Evolutionary conservation across 2,113 vertebrate species (phyloP), one percentile per base, ranked within the genome.

Genomic region (Aspidoscelis tigris): DNA sequence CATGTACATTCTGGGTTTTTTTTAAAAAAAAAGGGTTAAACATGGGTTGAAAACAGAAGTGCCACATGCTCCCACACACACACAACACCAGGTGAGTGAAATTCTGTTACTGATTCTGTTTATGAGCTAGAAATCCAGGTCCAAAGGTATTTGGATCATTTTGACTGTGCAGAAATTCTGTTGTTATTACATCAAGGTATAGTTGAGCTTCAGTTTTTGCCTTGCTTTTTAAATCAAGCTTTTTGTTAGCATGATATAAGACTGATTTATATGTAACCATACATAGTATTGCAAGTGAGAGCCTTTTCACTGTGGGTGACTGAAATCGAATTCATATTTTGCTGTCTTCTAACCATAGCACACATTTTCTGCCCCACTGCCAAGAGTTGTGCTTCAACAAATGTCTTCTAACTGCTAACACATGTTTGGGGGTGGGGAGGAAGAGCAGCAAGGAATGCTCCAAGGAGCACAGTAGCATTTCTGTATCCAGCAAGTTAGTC

Each of bases 391-490:
- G 90, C 89, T 94, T 89, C 93, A 91, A 89, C 90, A 90, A 87
- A 84, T 91, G 90, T 79, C 69, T 91, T 78, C 84, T 96, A 96
- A 96, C 91, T 83, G 87, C 90, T 94, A 94, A 87, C 95, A 95
- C 85, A 93, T 96, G 95, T 91, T 92, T 88, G 41, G 81, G 72
- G 71, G 78, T 86, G 81, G 91, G 93, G 91, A 61, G 85, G 84
- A 88, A 92, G 65, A 82, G 77, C 76, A 75, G 75, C 87, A 89
- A 92, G 90, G 86, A 91, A 84, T 82, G 88, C 92, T 95, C 92
- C 7, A 1, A 94, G 94, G 92, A 93, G 88, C 92, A 93, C 92
- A 90, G 95, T 94, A 95, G 95, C 93, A 69, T 95, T 95, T 94
- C 92, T 92, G 84, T 89, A 87, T 94, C 95, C 93, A 94, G 81